phyloP scores from a whole-genome alignment of 23 tunicate genomes.

The Ascidia mentula region DNA sequence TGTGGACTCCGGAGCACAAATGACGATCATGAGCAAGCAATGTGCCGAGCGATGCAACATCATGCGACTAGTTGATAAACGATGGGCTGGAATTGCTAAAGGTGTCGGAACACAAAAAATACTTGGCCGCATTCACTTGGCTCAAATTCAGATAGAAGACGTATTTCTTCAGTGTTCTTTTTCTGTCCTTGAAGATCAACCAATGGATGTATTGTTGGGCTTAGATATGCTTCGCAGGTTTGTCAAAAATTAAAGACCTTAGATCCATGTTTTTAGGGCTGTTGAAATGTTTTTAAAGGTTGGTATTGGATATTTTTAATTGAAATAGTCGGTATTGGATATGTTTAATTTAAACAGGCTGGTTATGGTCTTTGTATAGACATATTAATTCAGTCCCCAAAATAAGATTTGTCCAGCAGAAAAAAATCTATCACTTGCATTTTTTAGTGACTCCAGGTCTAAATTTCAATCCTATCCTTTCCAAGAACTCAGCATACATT shows the following conservation, averaged over 20 bases:
- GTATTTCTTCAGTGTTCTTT: slow-evolving; percentile 82
- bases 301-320: no score
- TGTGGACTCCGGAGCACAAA: slow-evolving; percentile 98
- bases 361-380: no score
- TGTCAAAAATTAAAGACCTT: background rate
- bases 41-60: slow-evolving; percentile 91
- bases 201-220: slow-evolving; percentile 75
- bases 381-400: no score
- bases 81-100: slow-evolving; percentile 69
- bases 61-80: slow-evolving; percentile 83
- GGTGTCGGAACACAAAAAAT: slow-evolving; percentile 97
- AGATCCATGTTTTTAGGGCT: no score
- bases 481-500: no score
- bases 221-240: slow-evolving; percentile 87
- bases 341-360: no score
- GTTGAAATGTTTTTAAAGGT: no score
- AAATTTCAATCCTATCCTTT: no score
- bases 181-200: slow-evolving; percentile 87
- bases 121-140: slow-evolving; percentile 88
- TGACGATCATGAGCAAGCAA: slow-evolving; percentile 93
- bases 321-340: no score
- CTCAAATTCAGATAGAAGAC: slow-evolving; percentile 93
- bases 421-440: no score
- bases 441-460: no score
- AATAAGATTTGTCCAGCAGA: no score